Evolutionary conservation across 1,140 invertebrate species (phyloP), one percentile per base, ranked within the genome.

Genomic region (Manduca sexta): DNA sequence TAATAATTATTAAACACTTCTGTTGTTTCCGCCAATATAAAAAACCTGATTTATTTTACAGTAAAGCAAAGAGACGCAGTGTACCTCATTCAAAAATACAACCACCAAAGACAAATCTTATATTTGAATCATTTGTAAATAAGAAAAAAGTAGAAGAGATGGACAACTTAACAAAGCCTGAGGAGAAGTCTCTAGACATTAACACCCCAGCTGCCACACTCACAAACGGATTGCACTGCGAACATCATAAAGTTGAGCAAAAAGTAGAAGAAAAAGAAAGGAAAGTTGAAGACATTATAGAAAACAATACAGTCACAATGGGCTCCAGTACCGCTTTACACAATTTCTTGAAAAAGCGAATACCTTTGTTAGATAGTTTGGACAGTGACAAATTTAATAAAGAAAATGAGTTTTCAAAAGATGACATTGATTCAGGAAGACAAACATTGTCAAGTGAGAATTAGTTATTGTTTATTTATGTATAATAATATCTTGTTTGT

Each of bases 61-160:
- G 79, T 17, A 74, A 69, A 62, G 68, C 60, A 15, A 82, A 82
- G 52, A 64, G 79, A 50, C 65, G 60, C 58, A 83, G 79, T 57
- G 57, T 83, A 8, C 48, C 60, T n/a, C 61, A 64, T 44, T 40
- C 60, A 11, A 17, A 17, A 41, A 21, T 49, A 2, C 26, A 30
- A 8, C 17, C 30, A 26, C 8, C 42, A 40, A 34, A 59, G 0
- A 52, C 51, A 14, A 43, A 60, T 31, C 11, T 45, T 18, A 60
- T 61, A 45, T 37, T 42, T 17, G 35, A 51, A 34, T 48, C 49
- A 44, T 52, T 49, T 38, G 55, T 48, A 30, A 1, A 39, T 42
- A 47, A 48, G 2, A 4, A 18, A 3, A 38, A 18, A 40, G 10
- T 11, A 38, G 7, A 3, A 42, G 11, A n/a, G n/a, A n/a, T n/a